Evolutionary conservation across 2,888 invertebrate species (phyloP).

Genomic region (Pristionchus maxplancki): DNA sequence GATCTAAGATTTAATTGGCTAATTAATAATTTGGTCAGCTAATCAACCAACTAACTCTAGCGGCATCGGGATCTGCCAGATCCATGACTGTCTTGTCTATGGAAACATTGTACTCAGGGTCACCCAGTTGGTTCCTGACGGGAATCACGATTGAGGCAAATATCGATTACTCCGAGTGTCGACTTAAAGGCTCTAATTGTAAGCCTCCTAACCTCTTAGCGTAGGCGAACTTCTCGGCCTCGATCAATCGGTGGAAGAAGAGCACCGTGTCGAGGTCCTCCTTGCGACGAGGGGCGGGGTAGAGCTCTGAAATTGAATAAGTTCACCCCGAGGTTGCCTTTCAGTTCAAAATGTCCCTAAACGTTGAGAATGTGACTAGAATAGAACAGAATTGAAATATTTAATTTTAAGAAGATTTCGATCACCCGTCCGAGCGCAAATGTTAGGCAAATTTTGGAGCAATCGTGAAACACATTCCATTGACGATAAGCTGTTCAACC

Average conservation of each 20-base stretch:
- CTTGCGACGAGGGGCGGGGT: slow-evolving; percentile 42
- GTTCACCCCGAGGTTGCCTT: too few species aligned
- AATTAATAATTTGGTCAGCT: neutral
- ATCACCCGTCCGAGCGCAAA: too few species aligned
- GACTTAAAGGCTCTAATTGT: neutral
- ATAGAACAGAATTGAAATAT: too few species aligned
- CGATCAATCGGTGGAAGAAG: slow-evolving; percentile 89
- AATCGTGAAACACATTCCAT: too few species aligned
- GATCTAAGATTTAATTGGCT: neutral
- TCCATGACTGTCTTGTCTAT: neutral
- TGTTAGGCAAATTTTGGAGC: too few species aligned
- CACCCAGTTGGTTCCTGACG: neutral
- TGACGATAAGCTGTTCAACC: too few species aligned
- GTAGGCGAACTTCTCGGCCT: slow-evolving; percentile 93
- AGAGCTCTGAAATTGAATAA: slow-evolving; percentile 55
- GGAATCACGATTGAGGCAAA: neutral
- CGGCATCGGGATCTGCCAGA: neutral
- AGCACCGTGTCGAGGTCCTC: slow-evolving; percentile 62
- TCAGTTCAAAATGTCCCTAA: too few species aligned
- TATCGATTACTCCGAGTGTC: neutral
- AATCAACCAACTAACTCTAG: neutral
- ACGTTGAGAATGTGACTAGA: too few species aligned
- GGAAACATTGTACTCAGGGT: neutral
- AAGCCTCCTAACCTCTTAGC: slow-evolving; percentile 89
- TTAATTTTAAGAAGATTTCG: too few species aligned